phyloP scores from a whole-genome alignment of 2,888 invertebrate species.

The Seladonia tumulorum region DNA sequence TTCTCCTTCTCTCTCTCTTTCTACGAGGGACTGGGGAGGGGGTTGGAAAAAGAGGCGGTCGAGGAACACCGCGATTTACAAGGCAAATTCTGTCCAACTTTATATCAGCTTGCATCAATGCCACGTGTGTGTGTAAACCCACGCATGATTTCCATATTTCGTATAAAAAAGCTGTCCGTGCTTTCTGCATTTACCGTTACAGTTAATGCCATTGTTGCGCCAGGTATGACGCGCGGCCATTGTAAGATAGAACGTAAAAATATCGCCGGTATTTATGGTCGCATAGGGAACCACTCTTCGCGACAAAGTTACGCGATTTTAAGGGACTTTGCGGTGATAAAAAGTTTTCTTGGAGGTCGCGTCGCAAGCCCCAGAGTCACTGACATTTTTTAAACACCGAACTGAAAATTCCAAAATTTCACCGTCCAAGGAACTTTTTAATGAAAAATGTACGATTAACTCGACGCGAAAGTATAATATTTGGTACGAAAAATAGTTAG shows the following conservation, averaged over 20 bases:
- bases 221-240: neutral
- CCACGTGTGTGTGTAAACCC: neutral
- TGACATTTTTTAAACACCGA: neutral
- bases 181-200: neutral
- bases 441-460: no score
- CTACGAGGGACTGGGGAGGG: neutral
- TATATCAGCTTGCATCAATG: neutral
- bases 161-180: neutral
- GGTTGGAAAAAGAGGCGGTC: neutral
- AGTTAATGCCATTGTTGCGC: neutral
- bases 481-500: neutral
- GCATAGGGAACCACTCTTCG: neutral
- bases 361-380: neutral
- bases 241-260: neutral
- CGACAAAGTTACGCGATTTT: neutral
- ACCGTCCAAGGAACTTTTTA: no score
- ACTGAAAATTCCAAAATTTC: neutral
- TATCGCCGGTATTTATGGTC: neutral
- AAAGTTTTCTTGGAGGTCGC: neutral
- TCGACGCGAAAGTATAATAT: neutral
- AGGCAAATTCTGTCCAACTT: constrained; percentile 12
- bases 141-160: neutral
- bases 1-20: neutral
- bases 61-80: constrained; percentile 1
- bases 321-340: neutral